Conservation (phyloP, 2,797 vertebrate species). For the Coracias cyanogaster region DNA sequence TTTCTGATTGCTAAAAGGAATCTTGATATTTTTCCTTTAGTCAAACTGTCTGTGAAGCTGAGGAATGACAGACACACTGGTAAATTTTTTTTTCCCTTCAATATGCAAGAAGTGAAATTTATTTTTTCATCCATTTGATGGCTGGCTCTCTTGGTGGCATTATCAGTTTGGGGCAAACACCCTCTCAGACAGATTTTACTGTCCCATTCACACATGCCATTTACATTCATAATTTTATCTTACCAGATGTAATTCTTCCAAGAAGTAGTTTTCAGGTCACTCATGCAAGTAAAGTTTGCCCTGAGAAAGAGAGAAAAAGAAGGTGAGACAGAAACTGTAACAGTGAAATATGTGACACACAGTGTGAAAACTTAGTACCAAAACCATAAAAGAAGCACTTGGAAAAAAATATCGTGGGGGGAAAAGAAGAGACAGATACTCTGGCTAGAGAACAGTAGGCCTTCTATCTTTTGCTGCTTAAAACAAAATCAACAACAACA, state of each 20-base stretch:
- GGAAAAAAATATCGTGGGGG: not conserved
- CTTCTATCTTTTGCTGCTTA: not conserved
- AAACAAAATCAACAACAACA: not conserved
- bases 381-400: not conserved
- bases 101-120: not conserved
- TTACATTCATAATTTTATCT: not conserved
- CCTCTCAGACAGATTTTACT: not conserved
- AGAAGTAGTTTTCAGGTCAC: not conserved
- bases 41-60: not conserved
- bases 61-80: not conserved
- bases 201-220: accelerated
- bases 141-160: not conserved
- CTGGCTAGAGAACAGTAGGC: not conserved
- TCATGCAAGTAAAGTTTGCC: not conserved
- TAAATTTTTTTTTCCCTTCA: not conserved
- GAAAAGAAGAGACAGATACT: not conserved
- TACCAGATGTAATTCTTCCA: not conserved
- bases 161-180: not conserved
- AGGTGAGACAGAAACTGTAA: not conserved
- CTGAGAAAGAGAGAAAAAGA: not conserved
- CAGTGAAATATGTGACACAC: not conserved
- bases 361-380: not conserved
- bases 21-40: not conserved
- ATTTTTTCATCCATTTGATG: not conserved
- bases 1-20: not conserved